A percentile compares a stretch with the other conserved stretches of the same genome.
phyloP scores from a whole-genome alignment of 2,113 vertebrate genomes.

The Ctenodactylus gundi region DNA sequence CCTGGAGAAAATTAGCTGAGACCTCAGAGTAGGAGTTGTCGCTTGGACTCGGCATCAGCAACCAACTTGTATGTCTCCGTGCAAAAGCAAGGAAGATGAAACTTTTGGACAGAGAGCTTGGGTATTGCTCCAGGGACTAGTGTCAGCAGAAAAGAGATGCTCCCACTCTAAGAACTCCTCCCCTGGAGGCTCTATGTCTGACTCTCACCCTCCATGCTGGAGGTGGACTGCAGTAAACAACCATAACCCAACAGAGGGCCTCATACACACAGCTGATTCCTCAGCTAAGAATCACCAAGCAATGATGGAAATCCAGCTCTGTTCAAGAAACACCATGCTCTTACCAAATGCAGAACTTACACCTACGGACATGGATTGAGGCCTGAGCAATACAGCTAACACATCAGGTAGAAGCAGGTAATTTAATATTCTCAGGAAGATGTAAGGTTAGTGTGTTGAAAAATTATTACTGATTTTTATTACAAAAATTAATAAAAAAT shows the following conservation, averaged over 20 bases:
- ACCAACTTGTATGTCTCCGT: not conserved
- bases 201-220: not conserved
- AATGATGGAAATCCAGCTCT: not conserved
- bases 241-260: not conserved
- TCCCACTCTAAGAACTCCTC: not conserved
- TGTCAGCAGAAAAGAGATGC: not conserved
- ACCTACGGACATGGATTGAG: too few relatives aligned
- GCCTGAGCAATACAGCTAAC: too few relatives aligned
- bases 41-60: not conserved
- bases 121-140: not conserved
- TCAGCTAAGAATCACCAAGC: not conserved
- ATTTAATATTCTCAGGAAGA: not conserved
- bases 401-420: not conserved
- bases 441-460: not conserved
- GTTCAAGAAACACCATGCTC: not conserved
- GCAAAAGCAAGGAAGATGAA: not conserved
- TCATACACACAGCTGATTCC: not conserved
- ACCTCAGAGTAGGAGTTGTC: not conserved
- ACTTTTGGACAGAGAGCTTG: not conserved
- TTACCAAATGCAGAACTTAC: not conserved
- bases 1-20: not conserved
- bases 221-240: not conserved
- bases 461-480: not conserved
- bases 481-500: not conserved
- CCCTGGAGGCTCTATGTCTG: not conserved